Base-by-base conservation (phyloP, 2,113 vertebrate genomes). In the Neotragus pygmaeus region DNA sequence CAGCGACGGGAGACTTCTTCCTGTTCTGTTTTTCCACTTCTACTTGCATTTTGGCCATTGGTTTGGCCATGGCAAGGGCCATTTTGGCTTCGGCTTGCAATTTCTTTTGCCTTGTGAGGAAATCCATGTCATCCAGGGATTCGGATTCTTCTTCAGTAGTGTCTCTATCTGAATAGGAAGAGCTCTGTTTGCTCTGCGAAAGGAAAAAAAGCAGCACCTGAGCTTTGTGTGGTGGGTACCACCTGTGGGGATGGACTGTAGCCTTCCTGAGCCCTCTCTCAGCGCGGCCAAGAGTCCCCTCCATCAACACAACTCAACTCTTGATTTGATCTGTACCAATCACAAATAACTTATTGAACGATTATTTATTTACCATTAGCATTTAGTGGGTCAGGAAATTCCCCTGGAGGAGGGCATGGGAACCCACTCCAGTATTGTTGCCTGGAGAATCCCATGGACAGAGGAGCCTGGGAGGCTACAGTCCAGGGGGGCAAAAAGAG, bases 21-120 rank as follows among this genome's bases (percentile, higher is more conserved):
- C 99, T 99, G 98, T 99, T 99, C 98, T 99, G 99, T 94, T 99
- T 99, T 96, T 99, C 99, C 99, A 99, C 99, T 98, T 99, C 99
- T 82, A 99, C 99, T 98, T 99, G 99, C 99, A 99, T 99, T 98
- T 99, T 99, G 97, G 99, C 99, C 99, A 99, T 99, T 92, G 99
- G 99, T 62, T 99, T 99, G 36, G 99, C 99, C 99, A 99, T 99
- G 9, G 99, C 99, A 81, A 99, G 98, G 16, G 99, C 99, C 99
- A 99, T 99, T 98, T 99, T 99, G 53, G 99, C 99, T 98, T 99
- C 99, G 0, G 99, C 99, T 96, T 99, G 99, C 93, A 99, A 98
- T 97, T 99, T 99, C 99, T 99, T 99, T 98, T 99, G 99, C 92
- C 99, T 99, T 96, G 99, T 99, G 98, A 99, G 98, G 98, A 99